phyloP scores from a whole-genome alignment of 64 coral and sea anemone genomes.

The Dendrophyllia cribrosa region DNA sequence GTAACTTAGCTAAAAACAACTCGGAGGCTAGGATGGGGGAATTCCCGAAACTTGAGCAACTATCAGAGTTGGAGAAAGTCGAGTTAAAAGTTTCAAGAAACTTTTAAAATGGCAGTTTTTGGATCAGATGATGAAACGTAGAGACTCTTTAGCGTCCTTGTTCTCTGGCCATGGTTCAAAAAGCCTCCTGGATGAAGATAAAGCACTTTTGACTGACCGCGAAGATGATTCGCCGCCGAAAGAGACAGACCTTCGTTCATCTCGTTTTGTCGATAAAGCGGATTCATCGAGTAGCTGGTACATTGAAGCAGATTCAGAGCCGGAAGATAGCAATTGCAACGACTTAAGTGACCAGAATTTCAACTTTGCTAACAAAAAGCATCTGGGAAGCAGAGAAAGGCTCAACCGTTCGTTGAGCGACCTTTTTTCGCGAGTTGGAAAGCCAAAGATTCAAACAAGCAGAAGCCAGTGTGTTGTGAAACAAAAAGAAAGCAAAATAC shows the following conservation, averaged over 20 bases:
- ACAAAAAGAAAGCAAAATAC: slow-evolving; percentile 14
- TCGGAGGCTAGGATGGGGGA: not conserved
- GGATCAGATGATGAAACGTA: slow-evolving; percentile 40
- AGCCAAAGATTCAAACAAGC: slow-evolving; percentile 4
- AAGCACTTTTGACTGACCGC: not conserved
- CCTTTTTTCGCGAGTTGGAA: slow-evolving; percentile 20
- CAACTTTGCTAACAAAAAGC: not conserved
- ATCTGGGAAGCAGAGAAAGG: not conserved
- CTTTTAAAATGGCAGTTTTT: not conserved
- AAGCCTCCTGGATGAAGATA: not conserved
- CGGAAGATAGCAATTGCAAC: not conserved
- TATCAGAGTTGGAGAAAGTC: not conserved
- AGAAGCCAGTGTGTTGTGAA: not conserved
- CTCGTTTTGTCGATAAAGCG: not conserved
- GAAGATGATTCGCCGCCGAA: not conserved
- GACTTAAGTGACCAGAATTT: not conserved
- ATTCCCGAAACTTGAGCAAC: not conserved
- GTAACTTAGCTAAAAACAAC: too few relatives aligned
- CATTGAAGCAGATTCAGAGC: not conserved
- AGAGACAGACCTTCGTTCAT: not conserved
- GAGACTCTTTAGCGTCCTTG: slow-evolving; percentile 7
- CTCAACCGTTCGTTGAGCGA: not conserved
- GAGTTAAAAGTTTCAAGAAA: not conserved
- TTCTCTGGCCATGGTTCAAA: not conserved
- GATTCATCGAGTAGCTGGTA: not conserved